A percentile compares a stretch with the other conserved stretches of the same genome.
Evolutionary conservation across 2,113 vertebrate genomes (phyloP).

Genomic region (Pseudorasbora parva): DNA sequence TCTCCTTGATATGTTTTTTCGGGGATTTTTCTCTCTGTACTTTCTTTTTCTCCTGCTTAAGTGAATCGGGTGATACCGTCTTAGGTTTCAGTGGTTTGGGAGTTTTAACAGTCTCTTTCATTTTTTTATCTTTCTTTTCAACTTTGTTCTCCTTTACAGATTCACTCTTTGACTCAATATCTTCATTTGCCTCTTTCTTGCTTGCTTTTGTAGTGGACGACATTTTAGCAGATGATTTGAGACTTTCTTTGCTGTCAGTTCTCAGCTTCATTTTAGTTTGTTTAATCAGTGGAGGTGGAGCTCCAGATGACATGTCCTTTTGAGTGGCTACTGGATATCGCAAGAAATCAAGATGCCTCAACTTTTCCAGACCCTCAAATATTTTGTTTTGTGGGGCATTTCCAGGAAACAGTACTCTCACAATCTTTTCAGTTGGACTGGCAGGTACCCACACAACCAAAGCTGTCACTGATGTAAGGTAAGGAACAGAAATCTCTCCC

Average conservation of each 20-base stretch:
- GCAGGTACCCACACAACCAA: slow-evolving; percentile 97
- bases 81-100: slow-evolving; percentile 83
- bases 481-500: slow-evolving; percentile 97
- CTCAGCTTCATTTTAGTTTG: slow-evolving; percentile 94
- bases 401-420: slow-evolving; percentile 95
- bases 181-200: slow-evolving; percentile 84
- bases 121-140: slow-evolving; percentile 86
- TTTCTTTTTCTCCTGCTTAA: slow-evolving; percentile 91
- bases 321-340: slow-evolving; percentile 94
- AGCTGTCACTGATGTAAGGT: slow-evolving; percentile 96
- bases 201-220: slow-evolving; percentile 76
- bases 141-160: slow-evolving; percentile 83
- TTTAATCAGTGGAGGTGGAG: slow-evolving; percentile 84
- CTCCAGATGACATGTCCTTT: slow-evolving; percentile 87
- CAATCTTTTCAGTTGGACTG: slow-evolving; percentile 92
- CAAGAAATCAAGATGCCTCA: slow-evolving; percentile 94
- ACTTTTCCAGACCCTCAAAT: slow-evolving; percentile 94
- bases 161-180: slow-evolving; percentile 82
- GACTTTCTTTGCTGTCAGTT: slow-evolving; percentile 95
- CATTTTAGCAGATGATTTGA: slow-evolving; percentile 88
- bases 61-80: slow-evolving; percentile 75
- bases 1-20: slow-evolving; percentile 87
- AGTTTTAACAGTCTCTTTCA: slow-evolving; percentile 83
- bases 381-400: slow-evolving; percentile 99
- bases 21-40: slow-evolving; percentile 85